Percentiles rank a stretch among this genome's conserved stretches.
Evolutionary conservation across 2,113 vertebrate genomes (phyloP).

Genomic region (Pteruthius melanotis): DNA sequence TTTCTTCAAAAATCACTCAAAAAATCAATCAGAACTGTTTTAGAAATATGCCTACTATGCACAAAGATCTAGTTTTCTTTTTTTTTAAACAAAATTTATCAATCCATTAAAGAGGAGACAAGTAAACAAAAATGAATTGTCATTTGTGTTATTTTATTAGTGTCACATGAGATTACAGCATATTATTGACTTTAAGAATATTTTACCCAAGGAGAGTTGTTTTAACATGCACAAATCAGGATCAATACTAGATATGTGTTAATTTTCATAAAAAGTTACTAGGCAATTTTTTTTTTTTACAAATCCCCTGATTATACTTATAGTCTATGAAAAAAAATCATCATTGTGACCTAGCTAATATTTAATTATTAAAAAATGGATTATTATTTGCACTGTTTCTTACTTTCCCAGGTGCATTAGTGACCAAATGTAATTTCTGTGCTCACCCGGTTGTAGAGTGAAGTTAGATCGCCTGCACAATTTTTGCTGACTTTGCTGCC

Average conservation of each 20-base stretch:
- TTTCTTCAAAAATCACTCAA: conserved; percentile 61
- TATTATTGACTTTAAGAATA: conserved; percentile 75
- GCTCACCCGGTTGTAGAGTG: not conserved
- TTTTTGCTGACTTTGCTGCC: conserved; percentile 65
- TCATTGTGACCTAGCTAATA: conserved; percentile 47
- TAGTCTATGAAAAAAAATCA: conserved; percentile 22
- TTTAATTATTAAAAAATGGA: conserved; percentile 71
- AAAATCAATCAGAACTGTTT: conserved; percentile 79
- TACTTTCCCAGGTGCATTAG: conserved; percentile 53
- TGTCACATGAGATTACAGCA: conserved; percentile 75
- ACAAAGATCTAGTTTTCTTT: conserved; percentile 52
- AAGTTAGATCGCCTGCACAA: not conserved
- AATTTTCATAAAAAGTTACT: conserved; percentile 71
- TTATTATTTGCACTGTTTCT: conserved; percentile 68
- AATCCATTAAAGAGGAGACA: conserved; percentile 73
- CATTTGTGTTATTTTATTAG: conserved; percentile 79
- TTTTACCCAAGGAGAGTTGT: conserved; percentile 70
- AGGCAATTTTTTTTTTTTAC: conserved; percentile 64
- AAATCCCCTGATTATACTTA: conserved; percentile 61
- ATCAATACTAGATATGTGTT: conserved; percentile 74
- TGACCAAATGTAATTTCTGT: conserved; percentile 58
- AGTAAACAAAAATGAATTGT: conserved; percentile 81
- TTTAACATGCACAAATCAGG: conserved; percentile 75
- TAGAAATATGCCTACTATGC: conserved; percentile 77
- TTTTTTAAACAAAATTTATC: conserved; percentile 71